Percentiles rank a stretch among this genome's conserved stretches.
Evolutionary conservation across 2,888 invertebrate species (phyloP).

Genomic region (Sinotaia quadrata): DNA sequence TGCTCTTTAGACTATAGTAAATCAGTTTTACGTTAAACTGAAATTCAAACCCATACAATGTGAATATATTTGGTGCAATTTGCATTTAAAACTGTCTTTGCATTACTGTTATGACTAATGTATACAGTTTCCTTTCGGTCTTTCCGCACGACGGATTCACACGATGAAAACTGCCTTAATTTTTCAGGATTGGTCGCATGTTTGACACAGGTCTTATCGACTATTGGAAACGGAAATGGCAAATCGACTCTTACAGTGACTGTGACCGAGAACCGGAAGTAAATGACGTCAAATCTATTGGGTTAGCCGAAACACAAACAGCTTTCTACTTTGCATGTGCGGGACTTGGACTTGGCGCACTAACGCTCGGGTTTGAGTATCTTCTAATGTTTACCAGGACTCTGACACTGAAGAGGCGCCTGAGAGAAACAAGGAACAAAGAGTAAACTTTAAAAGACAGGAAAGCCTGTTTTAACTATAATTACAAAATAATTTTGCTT

Average conservation of each 20-base stretch:
- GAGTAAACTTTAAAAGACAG: too few species aligned
- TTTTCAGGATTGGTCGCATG: background rate
- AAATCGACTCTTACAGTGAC: background rate
- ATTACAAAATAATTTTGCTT: too few species aligned
- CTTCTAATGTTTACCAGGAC: background rate
- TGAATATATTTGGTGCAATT: too few species aligned
- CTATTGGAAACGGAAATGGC: constrained; percentile 1
- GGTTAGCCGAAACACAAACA: background rate
- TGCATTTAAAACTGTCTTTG: too few species aligned
- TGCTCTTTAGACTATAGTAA: too few species aligned
- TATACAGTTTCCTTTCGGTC: background rate
- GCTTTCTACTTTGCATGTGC: background rate
- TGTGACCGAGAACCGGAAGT: background rate
- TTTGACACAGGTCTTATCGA: background rate
- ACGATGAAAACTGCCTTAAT: background rate
- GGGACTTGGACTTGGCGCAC: background rate
- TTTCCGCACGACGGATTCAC: background rate
- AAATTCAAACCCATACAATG: too few species aligned
- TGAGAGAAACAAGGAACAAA: too few species aligned
- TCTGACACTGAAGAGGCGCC: too few species aligned
- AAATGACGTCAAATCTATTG: background rate
- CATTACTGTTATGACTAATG: too few species aligned
- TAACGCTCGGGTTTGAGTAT: background rate
- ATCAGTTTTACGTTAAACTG: too few species aligned
- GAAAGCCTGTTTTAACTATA: too few species aligned